Evolutionary conservation across 2,888 invertebrate genomes (phyloP).

Genomic region (Hirtodrosophila histrioides): DNA sequence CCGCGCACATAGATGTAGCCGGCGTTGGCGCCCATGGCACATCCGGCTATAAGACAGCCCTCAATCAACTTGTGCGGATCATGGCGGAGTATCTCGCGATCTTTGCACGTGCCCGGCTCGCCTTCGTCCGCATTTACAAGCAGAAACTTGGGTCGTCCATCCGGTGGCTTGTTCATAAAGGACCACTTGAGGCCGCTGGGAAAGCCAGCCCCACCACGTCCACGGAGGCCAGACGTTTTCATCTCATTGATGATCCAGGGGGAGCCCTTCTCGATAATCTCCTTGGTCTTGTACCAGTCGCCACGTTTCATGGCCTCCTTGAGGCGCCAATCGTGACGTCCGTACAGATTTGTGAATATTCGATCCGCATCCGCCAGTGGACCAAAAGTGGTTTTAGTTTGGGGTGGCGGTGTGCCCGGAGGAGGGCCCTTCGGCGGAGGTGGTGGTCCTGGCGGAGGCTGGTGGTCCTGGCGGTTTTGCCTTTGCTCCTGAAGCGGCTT

Average conservation of each 20-base stretch:
- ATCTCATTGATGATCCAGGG: conserved; percentile 99
- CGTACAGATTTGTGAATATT: conserved; percentile 98
- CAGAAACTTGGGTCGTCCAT: conserved; percentile 97
- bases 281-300: conserved; percentile 98
- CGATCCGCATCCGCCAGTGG: conserved; percentile 95
- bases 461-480: conserved; percentile 16
- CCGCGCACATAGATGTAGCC: conserved; percentile 99
- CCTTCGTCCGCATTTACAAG: conserved; percentile 99
- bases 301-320: conserved; percentile 95
- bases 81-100: conserved; percentile 98
- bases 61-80: conserved; percentile 98
- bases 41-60: conserved; percentile 96
- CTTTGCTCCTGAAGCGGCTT: conserved; percentile 1
- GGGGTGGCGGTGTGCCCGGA: conserved; percentile 85
- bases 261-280: conserved; percentile 94
- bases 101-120: conserved; percentile 99
- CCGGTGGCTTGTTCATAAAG: conserved; percentile 98
- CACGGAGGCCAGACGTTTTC: conserved; percentile 95
- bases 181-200: conserved; percentile 99
- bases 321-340: conserved; percentile 97
- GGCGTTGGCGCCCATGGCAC: conserved; percentile 96
- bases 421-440: conserved; percentile 73
- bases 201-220: conserved; percentile 98
- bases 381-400: conserved; percentile 84
- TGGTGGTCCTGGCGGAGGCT: conserved; percentile 18